A percentile compares a stretch with the other conserved stretches of the same genome.
Evolutionary conservation across 2,797 vertebrate genomes (phyloP).

Genomic region (Micropoecilia bifurca): DNA sequence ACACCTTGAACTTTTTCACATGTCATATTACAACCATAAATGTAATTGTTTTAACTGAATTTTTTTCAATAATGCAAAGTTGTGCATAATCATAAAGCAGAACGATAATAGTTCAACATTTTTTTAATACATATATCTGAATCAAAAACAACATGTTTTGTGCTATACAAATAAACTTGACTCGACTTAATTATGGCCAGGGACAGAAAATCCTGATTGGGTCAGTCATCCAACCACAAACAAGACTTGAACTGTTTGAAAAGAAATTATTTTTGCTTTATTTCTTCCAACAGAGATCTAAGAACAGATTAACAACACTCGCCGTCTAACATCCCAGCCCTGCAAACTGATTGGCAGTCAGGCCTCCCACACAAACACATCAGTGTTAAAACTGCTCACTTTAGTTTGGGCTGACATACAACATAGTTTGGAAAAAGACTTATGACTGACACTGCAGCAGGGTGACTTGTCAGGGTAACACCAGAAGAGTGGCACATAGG

Average conservation of each 20-base stretch:
- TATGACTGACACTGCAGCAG: slow-evolving; percentile 68
- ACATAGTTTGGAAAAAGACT: slow-evolving; percentile 52
- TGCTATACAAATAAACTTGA: too few species aligned
- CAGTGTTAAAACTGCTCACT: slow-evolving; percentile 56
- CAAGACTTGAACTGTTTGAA: background rate
- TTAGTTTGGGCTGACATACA: slow-evolving; percentile 64
- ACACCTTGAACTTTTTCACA: background rate
- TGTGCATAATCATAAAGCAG: too few species aligned
- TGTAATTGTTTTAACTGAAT: background rate
- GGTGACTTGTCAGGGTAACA: slow-evolving; percentile 66
- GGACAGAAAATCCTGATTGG: background rate
- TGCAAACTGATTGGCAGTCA: slow-evolving; percentile 50
- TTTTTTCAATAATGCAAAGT: too few species aligned
- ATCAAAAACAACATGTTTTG: too few species aligned
- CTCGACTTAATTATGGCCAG: background rate
- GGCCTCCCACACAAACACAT: slow-evolving; percentile 50
- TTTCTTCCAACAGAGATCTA: background rate
- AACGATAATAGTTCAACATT: too few species aligned
- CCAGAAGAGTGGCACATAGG: slow-evolving; percentile 49
- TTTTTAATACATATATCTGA: too few species aligned
- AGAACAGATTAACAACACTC: background rate
- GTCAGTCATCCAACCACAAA: background rate
- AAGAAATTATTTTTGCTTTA: background rate
- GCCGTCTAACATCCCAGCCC: slow-evolving; percentile 16
- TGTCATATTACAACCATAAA: background rate